Base-by-base conservation (phyloP, 2,797 vertebrate genomes). In the Megaceryle alcyon region DNA sequence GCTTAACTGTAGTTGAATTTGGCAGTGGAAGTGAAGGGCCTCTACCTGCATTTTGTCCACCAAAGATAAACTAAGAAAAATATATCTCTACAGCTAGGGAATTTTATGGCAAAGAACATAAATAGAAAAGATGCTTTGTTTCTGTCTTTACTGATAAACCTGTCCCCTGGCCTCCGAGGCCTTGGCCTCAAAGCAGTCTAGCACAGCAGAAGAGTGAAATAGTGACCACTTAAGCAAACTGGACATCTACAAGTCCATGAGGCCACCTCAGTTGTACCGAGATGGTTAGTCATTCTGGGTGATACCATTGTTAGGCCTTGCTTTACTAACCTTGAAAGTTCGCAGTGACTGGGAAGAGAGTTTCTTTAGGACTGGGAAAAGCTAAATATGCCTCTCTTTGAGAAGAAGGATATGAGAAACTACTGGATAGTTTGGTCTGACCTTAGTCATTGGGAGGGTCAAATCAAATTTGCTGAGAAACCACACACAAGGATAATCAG, bases 181-280 rank as follows among this genome's bases (percentile, higher is more conserved):
- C 26, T 76, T 0, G 0, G 6, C 35, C 10, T 51, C 33, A 53
- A 35, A 16, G 26, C 26, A 61, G 6, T 14, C 19, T 37, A 16
- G 5, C 53, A 17, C 8, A 35, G 26, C 1, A 88, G 59, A 69
- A 64, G 65, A 77, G n/a, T 26, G 22, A 71, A 46, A 37, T 37
- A 41, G 22, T 5, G 9, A 51, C 22, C 26, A 14, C 14, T 37
- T 57, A 15, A 61, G 13, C 13, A 44, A 80, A 44, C 10, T 10
- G 31, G 25, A 65, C 18, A 23, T 49, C 46, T 80, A 16, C 19
- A 72, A 46, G 16, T 12, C 22, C 35, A 37, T 20, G 12, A 68
- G 59, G 64, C 14, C 44, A 43, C 1, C 8, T 43, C 11, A 6
- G n/a, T 44, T 51, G 10, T 13, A 26, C 22, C 20, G 39, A 31